phyloP scores from a whole-genome alignment of 1,140 invertebrate genomes.

The Nephotettix cincticeps region DNA sequence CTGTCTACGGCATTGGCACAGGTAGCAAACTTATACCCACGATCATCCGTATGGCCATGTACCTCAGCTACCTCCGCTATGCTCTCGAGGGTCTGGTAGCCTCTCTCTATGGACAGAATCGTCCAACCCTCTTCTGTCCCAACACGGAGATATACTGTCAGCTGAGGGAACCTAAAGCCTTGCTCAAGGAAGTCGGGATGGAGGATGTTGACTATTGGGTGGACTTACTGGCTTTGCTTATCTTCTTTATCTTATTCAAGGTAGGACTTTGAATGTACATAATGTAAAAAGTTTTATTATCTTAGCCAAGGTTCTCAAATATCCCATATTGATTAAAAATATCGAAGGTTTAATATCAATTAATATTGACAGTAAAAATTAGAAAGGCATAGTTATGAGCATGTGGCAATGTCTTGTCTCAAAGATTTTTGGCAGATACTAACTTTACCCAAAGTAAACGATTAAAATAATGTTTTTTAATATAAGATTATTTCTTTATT shows the following conservation, averaged over 20 bases:
- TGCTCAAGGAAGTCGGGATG: slow-evolving; percentile 53
- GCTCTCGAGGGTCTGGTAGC: slow-evolving; percentile 75
- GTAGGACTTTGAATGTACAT: neutral
- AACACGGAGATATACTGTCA: slow-evolving; percentile 64
- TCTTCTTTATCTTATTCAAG: slow-evolving; percentile 59
- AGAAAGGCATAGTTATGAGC: no score
- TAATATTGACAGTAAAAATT: no score
- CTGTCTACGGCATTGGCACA: slow-evolving; percentile 72
- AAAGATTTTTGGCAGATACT: neutral
- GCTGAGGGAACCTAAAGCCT: slow-evolving; percentile 51
- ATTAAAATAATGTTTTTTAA: no score
- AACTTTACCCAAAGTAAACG: neutral
- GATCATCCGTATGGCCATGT: slow-evolving; percentile 70
- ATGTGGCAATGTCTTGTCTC: neutral
- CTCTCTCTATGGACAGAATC: slow-evolving; percentile 73
- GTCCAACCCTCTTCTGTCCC: slow-evolving; percentile 66
- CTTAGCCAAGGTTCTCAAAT: neutral
- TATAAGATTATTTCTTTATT: no score
- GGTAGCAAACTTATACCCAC: slow-evolving; percentile 62
- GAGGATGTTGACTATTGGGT: slow-evolving; percentile 60
- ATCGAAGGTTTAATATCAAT: neutral
- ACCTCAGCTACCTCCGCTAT: slow-evolving; percentile 81
- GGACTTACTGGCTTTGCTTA: slow-evolving; percentile 55
- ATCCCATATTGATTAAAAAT: neutral
- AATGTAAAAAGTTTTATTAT: neutral